phyloP scores from a whole-genome alignment of 2,797 vertebrate species.

The Amazonetta brasiliensis region DNA sequence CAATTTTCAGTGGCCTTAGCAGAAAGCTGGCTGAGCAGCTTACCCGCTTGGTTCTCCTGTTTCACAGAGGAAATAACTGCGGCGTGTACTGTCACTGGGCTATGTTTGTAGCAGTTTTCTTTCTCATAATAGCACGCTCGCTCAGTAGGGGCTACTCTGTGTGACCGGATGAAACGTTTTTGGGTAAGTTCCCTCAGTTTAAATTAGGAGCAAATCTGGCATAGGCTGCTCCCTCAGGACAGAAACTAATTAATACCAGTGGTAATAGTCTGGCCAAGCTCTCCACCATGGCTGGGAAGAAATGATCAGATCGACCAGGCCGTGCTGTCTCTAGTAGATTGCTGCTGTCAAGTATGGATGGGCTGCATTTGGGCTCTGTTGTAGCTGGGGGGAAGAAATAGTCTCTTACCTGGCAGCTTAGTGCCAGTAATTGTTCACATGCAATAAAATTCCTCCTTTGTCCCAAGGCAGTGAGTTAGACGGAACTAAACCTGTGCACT shows the following conservation, averaged over 20 bases:
- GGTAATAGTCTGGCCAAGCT: neutral
- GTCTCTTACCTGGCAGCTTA: neutral
- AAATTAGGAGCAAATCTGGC: constrained; percentile 34
- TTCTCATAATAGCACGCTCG: constrained; percentile 45
- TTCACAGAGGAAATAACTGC: constrained; percentile 47
- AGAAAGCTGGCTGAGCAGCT: constrained; percentile 47
- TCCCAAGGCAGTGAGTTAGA: neutral
- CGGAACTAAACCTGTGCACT: neutral
- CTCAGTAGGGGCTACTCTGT: constrained; percentile 28
- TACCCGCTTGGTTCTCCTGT: constrained; percentile 12
- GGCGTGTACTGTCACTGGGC: constrained; percentile 38
- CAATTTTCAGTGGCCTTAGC: constrained; percentile 37
- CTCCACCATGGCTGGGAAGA: neutral
- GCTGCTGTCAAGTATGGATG: rapidly evolving
- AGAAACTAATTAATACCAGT: neutral
- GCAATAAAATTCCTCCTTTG: neutral
- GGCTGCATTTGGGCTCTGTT: neutral
- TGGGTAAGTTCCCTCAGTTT: neutral
- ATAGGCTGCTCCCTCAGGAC: constrained; percentile 15
- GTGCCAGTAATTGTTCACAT: neutral
- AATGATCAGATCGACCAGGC: neutral
- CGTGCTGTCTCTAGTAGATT: neutral
- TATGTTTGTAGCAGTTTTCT: constrained; percentile 51
- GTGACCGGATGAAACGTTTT: constrained; percentile 20
- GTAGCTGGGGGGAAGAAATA: neutral